A percentile compares a stretch with the other conserved stretches of the same genome.
Evolutionary conservation across 2,797 vertebrate genomes (phyloP).

Genomic region (Discoglossus pictus): DNA sequence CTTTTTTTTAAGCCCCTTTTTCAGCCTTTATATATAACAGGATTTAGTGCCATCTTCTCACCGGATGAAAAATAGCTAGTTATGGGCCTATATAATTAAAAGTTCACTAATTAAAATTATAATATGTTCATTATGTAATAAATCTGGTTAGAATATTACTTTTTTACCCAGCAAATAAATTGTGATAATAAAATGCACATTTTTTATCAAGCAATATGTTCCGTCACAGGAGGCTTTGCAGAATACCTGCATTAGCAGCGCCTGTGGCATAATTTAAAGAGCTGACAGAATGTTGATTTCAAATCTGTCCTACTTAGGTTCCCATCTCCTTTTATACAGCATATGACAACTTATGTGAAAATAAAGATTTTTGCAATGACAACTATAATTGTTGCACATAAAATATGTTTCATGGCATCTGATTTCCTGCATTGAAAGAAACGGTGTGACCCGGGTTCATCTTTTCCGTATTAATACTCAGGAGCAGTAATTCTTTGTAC

Average conservation of each 20-base stretch:
- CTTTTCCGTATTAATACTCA: too few species aligned
- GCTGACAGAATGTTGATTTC: constrained; percentile 49
- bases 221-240: constrained; percentile 25
- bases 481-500: too few species aligned
- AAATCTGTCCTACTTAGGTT: constrained; percentile 41
- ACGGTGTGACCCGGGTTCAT: too few species aligned
- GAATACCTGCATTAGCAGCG: constrained; percentile 43
- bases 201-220: constrained; percentile 43
- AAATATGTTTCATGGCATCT: neutral
- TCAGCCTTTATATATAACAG: too few species aligned
- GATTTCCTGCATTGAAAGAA: neutral
- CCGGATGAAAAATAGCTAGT: too few species aligned
- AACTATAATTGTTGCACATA: constrained; percentile 34
- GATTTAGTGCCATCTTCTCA: too few species aligned
- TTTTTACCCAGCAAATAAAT: constrained; percentile 21
- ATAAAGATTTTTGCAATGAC: constrained; percentile 32
- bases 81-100: too few species aligned
- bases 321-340: constrained; percentile 29
- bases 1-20: too few species aligned
- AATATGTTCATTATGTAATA: neutral
- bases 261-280: constrained; percentile 37
- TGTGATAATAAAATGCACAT: constrained; percentile 39
- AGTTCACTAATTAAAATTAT: neutral
- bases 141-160: neutral
- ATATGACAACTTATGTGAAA: constrained; percentile 23